A percentile compares a stretch with the other conserved stretches of the same genome.
phyloP scores from a whole-genome alignment of 1,140 invertebrate species.

The Brachionus paranguensis region DNA sequence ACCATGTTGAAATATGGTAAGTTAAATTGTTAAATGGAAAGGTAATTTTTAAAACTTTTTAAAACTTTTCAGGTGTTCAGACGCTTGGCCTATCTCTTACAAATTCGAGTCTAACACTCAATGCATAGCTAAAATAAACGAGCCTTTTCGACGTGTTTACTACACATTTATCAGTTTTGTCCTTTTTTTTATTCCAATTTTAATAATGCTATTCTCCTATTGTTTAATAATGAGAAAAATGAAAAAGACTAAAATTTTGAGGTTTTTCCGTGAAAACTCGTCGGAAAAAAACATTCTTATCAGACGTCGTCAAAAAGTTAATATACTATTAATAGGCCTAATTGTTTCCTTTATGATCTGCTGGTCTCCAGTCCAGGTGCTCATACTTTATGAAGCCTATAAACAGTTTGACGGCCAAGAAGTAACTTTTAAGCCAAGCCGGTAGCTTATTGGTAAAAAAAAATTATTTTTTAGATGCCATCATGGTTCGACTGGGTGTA shows the following conservation, averaged over 20 bases:
- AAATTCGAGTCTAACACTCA: slow-evolving; percentile 41
- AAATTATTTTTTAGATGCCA: slow-evolving; percentile 49
- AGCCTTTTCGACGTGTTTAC: slow-evolving; percentile 46
- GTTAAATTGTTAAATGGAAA: background rate
- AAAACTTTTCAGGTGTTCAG: slow-evolving; percentile 44
- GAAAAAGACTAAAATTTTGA: slow-evolving; percentile 47
- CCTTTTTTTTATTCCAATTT: slow-evolving; percentile 58
- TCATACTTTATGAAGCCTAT: slow-evolving; percentile 47
- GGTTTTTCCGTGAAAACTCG: slow-evolving; percentile 44
- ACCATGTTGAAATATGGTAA: slow-evolving; percentile 49
- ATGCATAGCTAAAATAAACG: background rate
- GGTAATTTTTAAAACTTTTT: background rate
- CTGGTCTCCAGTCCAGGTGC: slow-evolving; percentile 51
- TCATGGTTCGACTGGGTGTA: slow-evolving; percentile 55
- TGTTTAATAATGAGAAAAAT: slow-evolving; percentile 55
- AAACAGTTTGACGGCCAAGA: slow-evolving; percentile 42
- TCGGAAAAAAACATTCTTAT: slow-evolving; percentile 46
- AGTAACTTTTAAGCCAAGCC: slow-evolving; percentile 38
- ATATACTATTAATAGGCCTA: slow-evolving; percentile 56
- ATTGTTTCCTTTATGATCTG: slow-evolving; percentile 53
- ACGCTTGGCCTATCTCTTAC: slow-evolving; percentile 46
- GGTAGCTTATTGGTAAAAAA: too few relatives aligned
- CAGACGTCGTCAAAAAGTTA: slow-evolving; percentile 52
- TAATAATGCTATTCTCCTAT: slow-evolving; percentile 57
- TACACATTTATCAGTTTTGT: slow-evolving; percentile 55